Evolutionary conservation across 2,113 vertebrate genomes (phyloP).

Genomic region (Heloderma charlesbogerti): DNA sequence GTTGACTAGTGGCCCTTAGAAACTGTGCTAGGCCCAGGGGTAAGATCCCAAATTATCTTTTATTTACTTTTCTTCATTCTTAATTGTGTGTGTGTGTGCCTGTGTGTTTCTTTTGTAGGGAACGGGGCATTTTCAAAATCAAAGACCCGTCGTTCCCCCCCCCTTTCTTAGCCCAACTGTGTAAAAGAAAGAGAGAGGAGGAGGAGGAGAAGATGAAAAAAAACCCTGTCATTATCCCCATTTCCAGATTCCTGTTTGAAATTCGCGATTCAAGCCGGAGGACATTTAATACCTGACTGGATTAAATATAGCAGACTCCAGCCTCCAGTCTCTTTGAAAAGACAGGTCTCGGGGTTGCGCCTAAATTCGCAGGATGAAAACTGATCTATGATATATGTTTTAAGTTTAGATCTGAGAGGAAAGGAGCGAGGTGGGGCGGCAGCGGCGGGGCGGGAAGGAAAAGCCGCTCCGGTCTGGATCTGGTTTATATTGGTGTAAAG

Average conservation of each 20-base stretch:
- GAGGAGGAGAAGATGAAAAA: too few species aligned
- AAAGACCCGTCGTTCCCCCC: slow-evolving; percentile 57
- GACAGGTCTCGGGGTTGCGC: slow-evolving; percentile 74
- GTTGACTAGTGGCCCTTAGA: slow-evolving; percentile 59
- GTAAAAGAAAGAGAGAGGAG: too few species aligned
- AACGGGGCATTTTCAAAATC: slow-evolving; percentile 71
- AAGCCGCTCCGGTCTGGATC: slow-evolving; percentile 66
- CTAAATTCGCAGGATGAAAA: slow-evolving; percentile 80
- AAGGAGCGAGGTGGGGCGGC: slow-evolving; percentile 56
- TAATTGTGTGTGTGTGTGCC: slow-evolving; percentile 43
- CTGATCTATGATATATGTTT: slow-evolving; percentile 82
- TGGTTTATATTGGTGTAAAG: slow-evolving; percentile 75
- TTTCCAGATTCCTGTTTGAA: slow-evolving; percentile 68
- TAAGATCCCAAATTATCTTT: slow-evolving; percentile 57
- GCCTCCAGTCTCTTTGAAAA: slow-evolving; percentile 77
- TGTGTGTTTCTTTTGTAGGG: slow-evolving; percentile 69
- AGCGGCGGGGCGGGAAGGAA: slow-evolving; percentile 56
- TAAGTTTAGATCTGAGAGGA: slow-evolving; percentile 73
- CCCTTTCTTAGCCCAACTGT: too few species aligned
- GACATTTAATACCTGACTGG: slow-evolving; percentile 81
- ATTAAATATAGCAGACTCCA: slow-evolving; percentile 81
- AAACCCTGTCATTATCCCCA: slow-evolving; percentile 68
- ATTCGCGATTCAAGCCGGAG: slow-evolving; percentile 76
- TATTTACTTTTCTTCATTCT: slow-evolving; percentile 69
- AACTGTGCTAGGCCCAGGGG: slow-evolving; percentile 34